phyloP scores from a whole-genome alignment of 2,888 invertebrate species.

The Digitonthophagus gazella region DNA sequence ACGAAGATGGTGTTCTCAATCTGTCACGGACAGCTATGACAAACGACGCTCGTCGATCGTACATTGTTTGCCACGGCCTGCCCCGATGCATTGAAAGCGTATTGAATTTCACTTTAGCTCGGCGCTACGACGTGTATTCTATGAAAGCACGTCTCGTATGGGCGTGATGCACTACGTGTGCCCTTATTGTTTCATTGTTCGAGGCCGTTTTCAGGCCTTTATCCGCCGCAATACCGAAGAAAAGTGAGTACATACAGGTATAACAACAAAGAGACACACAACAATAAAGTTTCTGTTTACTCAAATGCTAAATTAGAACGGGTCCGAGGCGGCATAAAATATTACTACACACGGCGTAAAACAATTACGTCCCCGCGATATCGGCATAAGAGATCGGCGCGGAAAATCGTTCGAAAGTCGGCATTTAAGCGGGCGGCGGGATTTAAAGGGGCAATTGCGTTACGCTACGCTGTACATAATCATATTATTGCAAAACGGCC shows the following conservation, averaged over 20 bases:
- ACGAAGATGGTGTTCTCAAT: constrained; percentile 9
- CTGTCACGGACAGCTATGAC: constrained; percentile 12
- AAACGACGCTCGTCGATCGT: constrained; percentile 10
- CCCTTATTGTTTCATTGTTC: not conserved
- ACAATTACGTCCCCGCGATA: not conserved
- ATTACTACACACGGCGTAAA: no score
- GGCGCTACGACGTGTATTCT: no score
- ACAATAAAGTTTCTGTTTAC: no score
- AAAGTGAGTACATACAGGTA: no score
- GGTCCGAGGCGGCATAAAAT: no score
- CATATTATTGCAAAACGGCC: constrained; percentile 14
- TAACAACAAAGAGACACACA: no score
- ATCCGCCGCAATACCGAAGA: not conserved
- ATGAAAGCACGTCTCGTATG: not conserved
- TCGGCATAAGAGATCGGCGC: not conserved
- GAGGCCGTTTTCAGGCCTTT: not conserved
- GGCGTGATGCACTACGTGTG: not conserved
- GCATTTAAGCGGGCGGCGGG: not conserved
- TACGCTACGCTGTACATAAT: constrained; percentile 8
- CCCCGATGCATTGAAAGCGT: not conserved
- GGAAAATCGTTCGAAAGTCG: not conserved
- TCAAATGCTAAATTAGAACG: no score
- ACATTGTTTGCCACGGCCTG: constrained; percentile 10
- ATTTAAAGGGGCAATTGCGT: not conserved
- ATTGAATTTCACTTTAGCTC: not conserved